Conservation (phyloP, 2,113 vertebrate genomes). For the Amazona vittata region DNA sequence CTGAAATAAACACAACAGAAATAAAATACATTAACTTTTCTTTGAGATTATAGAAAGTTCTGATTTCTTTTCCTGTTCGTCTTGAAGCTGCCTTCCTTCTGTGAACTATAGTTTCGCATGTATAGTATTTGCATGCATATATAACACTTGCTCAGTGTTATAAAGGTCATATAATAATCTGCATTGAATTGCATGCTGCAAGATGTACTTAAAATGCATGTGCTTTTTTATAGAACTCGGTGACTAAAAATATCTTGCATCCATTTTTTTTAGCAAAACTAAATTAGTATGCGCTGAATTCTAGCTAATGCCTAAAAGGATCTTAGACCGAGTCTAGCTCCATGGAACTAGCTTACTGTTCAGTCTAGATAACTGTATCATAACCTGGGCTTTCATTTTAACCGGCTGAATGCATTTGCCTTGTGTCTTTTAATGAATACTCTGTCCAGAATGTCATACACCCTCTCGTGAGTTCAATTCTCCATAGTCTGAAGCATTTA, state of each 20-base stretch:
- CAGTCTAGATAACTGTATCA: not conserved
- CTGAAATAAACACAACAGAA: not conserved
- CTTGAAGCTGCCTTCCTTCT: not conserved
- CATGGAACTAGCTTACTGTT: not conserved
- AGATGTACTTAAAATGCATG: not conserved
- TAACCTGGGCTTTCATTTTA: constrained; percentile 7
- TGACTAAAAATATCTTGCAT: not conserved
- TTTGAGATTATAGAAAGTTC: not conserved
- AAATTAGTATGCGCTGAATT: not conserved
- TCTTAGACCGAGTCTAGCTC: not conserved
- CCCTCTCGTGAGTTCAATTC: constrained; percentile 18
- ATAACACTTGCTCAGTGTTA: not conserved
- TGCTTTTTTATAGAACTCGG: not conserved
- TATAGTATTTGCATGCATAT: not conserved
- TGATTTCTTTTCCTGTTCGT: not conserved
- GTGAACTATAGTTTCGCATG: not conserved
- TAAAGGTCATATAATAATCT: not conserved
- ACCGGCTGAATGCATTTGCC: not conserved
- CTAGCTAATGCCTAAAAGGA: not conserved
- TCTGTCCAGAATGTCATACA: constrained; percentile 25
- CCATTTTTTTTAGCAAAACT: not conserved
- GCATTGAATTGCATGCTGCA: not conserved
- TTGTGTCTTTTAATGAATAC: constrained; percentile 46
- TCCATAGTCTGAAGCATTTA: not conserved
- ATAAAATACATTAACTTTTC: not conserved